Base-by-base conservation (phyloP, 2,113 vertebrate species). In the Dromaius novaehollandiae region DNA sequence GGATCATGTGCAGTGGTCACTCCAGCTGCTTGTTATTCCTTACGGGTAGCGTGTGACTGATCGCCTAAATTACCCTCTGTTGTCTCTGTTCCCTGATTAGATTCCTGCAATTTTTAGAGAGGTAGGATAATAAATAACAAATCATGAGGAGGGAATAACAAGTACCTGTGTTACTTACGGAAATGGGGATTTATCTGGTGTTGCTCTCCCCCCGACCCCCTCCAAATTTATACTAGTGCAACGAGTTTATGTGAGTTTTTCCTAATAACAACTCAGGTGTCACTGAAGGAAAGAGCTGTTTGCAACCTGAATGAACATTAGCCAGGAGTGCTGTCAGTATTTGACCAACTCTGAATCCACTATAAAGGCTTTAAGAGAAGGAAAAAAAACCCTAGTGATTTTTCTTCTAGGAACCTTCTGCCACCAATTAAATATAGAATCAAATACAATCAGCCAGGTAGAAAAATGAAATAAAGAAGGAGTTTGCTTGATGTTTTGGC, bases 111-210 rank as follows among this genome's bases (percentile, higher is more conserved):
- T 88, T 83, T 26, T 69, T 90, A 85, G 38, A 77, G 82, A 82
- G 70, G 64, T 30, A 46, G 65, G 77, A 68, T 51, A 90, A 95
- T 86, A 95, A 94, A 95, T 84, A 92, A 88, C 79, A 70, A 86
- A 68, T 78, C 61, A n/a, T 16, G 60, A 90, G 88, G 19, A 69
- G 25, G 0, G 51, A 94, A 75, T 90, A 84, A 75, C 80, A 79
- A 86, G 61, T 46, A 65, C 64, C n/a, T 66, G 36, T 73, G 30
- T 69, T 60, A 79, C 40, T 16, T 88, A 92, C 64, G 3, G 0
- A 66, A 90, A 55, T 0, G 1, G 64, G 82, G 53, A 53, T 48
- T 87, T 88, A 21, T 30, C 76, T 38, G 55, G 55, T 11, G 17
- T 15, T 28, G 22, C 38, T 93, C 24, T 64, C 44, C 15, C 44